phyloP scores from a whole-genome alignment of 2,113 vertebrate genomes.

The Larimichthys crocea region DNA sequence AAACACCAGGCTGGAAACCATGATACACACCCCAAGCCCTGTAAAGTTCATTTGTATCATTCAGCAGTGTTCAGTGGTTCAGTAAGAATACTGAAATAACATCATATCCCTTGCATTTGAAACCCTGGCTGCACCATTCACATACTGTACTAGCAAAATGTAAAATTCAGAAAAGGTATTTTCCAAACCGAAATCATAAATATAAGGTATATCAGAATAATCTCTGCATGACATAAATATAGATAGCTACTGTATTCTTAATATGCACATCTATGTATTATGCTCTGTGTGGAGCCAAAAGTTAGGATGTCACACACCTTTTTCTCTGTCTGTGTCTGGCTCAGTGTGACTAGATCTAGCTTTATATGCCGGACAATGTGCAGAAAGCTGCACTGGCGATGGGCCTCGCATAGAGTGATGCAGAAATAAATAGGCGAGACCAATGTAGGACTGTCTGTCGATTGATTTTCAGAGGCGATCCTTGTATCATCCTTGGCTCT shows the following conservation, averaged over 20 bases:
- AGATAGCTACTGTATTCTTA: background rate
- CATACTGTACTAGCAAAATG: background rate
- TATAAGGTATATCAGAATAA: background rate
- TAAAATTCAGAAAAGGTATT: background rate
- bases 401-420: conserved; percentile 48
- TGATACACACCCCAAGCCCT: background rate
- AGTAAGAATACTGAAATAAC: background rate
- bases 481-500: conserved; percentile 78
- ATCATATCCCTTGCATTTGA: conserved; percentile 5
- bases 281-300: background rate
- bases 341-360: conserved; percentile 28
- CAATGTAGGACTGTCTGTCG: conserved; percentile 60
- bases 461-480: conserved; percentile 80
- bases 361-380: conserved; percentile 39
- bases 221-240: background rate
- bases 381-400: conserved; percentile 54
- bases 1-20: background rate
- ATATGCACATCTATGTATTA: background rate
- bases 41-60: background rate
- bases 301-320: conserved; percentile 6
- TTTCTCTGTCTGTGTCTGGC: background rate
- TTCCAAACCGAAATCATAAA: background rate
- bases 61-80: background rate
- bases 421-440: conserved; percentile 71
- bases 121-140: background rate